phyloP scores from a whole-genome alignment of 23 tunicate genomes.

The Trididemnum nubilum region DNA sequence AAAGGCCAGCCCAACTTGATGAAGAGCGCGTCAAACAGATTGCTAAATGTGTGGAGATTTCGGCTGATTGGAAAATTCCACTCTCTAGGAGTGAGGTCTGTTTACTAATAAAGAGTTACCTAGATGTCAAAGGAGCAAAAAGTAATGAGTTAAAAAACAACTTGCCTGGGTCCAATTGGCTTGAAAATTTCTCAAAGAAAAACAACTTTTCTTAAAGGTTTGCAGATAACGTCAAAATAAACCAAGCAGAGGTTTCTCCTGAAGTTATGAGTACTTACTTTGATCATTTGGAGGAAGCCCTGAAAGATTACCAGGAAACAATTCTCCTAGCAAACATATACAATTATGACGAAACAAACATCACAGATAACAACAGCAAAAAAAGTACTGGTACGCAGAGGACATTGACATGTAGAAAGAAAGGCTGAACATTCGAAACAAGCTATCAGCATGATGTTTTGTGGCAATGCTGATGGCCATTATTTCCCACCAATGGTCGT shows the following conservation, averaged over 20 bases:
- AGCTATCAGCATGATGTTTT: slow-evolving; percentile 18
- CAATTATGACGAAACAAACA: slow-evolving; percentile 37
- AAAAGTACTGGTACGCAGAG: slow-evolving; percentile 21
- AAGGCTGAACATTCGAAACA: slow-evolving; percentile 20
- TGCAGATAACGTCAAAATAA: slow-evolving; percentile 15
- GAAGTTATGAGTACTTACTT: slow-evolving; percentile 17
- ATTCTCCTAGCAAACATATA: slow-evolving; percentile 5
- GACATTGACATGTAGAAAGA: slow-evolving; percentile 15
- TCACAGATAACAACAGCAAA: slow-evolving; percentile 21
- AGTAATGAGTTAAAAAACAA: background rate
- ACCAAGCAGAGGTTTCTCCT: slow-evolving; percentile 3
- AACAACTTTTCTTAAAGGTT: background rate
- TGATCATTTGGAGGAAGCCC: slow-evolving; percentile 8
- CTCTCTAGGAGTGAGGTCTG: slow-evolving; percentile 19
- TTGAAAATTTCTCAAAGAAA: slow-evolving; percentile 5
- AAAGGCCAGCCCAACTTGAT: background rate
- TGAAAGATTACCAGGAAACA: background rate
- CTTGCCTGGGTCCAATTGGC: slow-evolving; percentile 20
- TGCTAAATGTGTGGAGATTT: background rate
- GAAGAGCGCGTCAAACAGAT: slow-evolving; percentile 1
- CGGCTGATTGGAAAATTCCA: slow-evolving; percentile 26
- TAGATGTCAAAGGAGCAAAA: background rate
- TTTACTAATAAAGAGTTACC: background rate
- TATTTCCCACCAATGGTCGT: slow-evolving; percentile 44
- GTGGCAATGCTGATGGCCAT: slow-evolving; percentile 31